Base-by-base conservation (phyloP, 2,888 invertebrate species). In the Synanthedon formicaeformis region DNA sequence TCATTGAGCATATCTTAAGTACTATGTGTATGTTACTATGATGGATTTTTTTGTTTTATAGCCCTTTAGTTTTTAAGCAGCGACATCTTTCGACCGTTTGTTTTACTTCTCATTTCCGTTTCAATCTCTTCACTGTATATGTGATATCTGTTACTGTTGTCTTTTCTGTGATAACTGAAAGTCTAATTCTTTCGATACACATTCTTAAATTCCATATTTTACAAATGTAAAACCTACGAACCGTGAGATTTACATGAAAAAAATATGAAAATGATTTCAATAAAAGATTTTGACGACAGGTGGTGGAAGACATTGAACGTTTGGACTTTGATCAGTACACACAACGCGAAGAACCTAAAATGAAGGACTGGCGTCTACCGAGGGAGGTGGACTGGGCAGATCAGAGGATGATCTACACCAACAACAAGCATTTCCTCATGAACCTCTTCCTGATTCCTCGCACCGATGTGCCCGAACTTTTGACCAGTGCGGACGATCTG, bases 251-350 rank as follows among this genome's bases (percentile, higher is more conserved):
- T 16, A 2, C 16, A 16, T 16, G 18, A 45, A 45, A 12, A 13
- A 45, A 0, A 12, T 13, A 6, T 27, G 6, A 27, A 27, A 27
- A 27, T 27, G 27, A 27, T 27, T 41, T 41, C 13, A 13, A 41
- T 45, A 45, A 45, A 45, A 13, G 6, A n/a, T n/a, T 12, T 45
- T 5, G 13, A n/a, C 34, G 50, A 2, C 57, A 87, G 86, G 86
- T 87, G 0, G 91, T 96, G 0, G 96, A 97, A 73, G 97, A 97
- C 77, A 93, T 98, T 50, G 96, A 97, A 79, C 88, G 92, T 41
- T 87, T 97, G 48, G 89, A 93, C 77, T 93, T 94, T 66, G 90
- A 91, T 23, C 71, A 81, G 58, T 89, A 88, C 65, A 88, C 88
- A 0, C 75, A 84, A 13, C 85, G 90, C 34, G 90, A 92, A 59